Base-by-base conservation (phyloP, 1,140 invertebrate genomes). In the Camponotus floridanus region DNA sequence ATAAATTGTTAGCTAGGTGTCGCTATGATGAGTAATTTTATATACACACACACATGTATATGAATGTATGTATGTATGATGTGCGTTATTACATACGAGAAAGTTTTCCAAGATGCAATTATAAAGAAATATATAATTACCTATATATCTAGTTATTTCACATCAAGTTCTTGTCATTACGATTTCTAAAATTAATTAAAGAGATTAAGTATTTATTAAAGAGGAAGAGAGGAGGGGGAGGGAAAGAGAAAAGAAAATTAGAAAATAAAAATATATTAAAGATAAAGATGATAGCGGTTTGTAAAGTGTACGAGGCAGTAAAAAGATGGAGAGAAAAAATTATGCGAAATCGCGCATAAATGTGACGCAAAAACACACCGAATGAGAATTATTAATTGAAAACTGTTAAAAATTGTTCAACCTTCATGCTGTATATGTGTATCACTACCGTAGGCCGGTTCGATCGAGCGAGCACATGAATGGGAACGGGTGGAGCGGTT, bases 401-500 rank as follows among this genome's bases (percentile, higher is more conserved):
- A 65, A 80, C 51, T 67, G 11, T 62, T 65, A 51, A 51, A 51
- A 15, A 51, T 51, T 51, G 3, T 0, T 15, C 13, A 51, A 51
- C 5, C 48, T 51, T 0, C 18, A 5, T 4, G 48, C 15, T 51
- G 15, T 51, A 48, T 18, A 51, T 51, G 1, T 26, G 26, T 26
- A 51, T 3, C 13, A 51, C 48, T 51, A 51, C 48, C 5, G 18
- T 39, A 67, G 39, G 67, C 39, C 55, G 51, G 57, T 45, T 70
- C 88, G 87, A 71, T 88, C 76, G 76, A 73, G 42, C 39, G 78
- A 73, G 71, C 85, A 86, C 90, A 87, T 91, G 90, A 91, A 91
- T 91, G 90, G 48, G 86, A 89, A 83, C 87, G 68, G 76, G 87
- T 78, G 79, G 74, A 86, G 80, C 81, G 67, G 86, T 62, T 83